Conservation (phyloP, 2,113 vertebrate genomes). For the Gymnocephalus cernua region DNA sequence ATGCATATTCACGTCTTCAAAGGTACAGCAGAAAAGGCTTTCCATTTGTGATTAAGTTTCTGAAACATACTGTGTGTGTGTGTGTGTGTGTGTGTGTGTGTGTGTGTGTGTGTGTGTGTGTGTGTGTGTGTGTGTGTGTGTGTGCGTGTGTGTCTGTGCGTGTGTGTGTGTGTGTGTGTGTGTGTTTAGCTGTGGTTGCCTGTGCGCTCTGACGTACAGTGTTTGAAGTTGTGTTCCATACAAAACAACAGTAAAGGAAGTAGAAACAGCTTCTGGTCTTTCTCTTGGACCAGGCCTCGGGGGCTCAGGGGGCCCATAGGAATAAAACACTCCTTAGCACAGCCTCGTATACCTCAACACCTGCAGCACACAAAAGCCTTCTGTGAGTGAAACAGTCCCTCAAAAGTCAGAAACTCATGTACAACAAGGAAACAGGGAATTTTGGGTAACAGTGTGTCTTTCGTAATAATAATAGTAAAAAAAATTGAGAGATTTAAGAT, state of each 20-base stretch:
- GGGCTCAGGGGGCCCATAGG: conserved; percentile 60
- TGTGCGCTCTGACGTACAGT: conserved; percentile 50
- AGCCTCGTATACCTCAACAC: conserved; percentile 71
- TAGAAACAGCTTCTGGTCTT: conserved; percentile 81
- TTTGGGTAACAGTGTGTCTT: conserved; percentile 23
- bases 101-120: conserved; percentile 31
- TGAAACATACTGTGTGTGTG: neutral
- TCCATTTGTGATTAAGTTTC: neutral
- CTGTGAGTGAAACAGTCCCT: conserved; percentile 62
- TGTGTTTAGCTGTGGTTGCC: conserved; percentile 54
- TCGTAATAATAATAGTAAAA: neutral
- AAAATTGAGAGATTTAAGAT: too few relatives aligned
- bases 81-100: conserved; percentile 38
- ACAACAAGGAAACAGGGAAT: conserved; percentile 31
- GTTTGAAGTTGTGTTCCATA: conserved; percentile 77
- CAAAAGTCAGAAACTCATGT: conserved; percentile 53
- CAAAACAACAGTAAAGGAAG: conserved; percentile 79
- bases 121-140: conserved; percentile 14
- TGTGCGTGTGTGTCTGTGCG: conserved; percentile 35
- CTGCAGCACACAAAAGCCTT: conserved; percentile 74
- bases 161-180: conserved; percentile 36
- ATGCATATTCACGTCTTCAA: conserved; percentile 49
- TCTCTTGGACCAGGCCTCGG: conserved; percentile 69
- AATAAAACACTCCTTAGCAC: conserved; percentile 64
- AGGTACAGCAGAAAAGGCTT: conserved; percentile 31